phyloP scores from a whole-genome alignment of 2,797 vertebrate species.

The Myotis pilosus region DNA sequence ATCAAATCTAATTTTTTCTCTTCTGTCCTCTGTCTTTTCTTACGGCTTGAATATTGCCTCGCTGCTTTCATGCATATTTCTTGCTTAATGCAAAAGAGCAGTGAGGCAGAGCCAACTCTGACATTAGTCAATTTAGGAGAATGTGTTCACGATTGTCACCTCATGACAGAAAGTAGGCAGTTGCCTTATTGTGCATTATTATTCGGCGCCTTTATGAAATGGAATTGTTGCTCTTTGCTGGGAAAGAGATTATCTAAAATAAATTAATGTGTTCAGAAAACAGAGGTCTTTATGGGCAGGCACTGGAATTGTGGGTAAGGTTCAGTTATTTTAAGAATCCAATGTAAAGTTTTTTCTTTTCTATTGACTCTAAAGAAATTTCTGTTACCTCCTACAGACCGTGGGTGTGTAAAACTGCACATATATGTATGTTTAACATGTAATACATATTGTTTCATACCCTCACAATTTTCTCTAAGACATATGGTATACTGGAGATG shows the following conservation, averaged over 20 bases:
- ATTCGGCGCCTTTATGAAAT: constrained; percentile 39
- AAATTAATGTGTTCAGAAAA: constrained; percentile 62
- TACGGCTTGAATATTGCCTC: neutral
- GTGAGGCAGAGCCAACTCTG: constrained; percentile 4
- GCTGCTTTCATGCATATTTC: neutral
- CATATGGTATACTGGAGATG: constrained; percentile 31
- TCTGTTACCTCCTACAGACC: neutral
- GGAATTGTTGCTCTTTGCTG: constrained; percentile 41
- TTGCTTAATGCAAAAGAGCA: constrained; percentile 50
- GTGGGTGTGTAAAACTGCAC: constrained; percentile 40
- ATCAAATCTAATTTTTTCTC: neutral
- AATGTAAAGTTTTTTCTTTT: constrained; percentile 62
- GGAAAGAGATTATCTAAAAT: constrained; percentile 16
- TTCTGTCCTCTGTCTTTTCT: neutral
- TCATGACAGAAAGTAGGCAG: constrained; percentile 2
- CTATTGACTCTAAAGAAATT: constrained; percentile 55
- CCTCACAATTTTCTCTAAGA: neutral
- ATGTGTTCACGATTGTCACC: constrained; percentile 10
- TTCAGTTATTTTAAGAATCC: constrained; percentile 59
- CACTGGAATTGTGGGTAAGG: constrained; percentile 16
- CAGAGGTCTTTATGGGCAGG: neutral
- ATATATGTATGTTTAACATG: neutral
- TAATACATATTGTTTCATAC: neutral
- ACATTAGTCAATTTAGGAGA: constrained; percentile 38
- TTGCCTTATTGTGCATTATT: constrained; percentile 57